Base-by-base conservation (phyloP, 2,888 invertebrate genomes). In the Caenorhabditis japonica region DNA sequence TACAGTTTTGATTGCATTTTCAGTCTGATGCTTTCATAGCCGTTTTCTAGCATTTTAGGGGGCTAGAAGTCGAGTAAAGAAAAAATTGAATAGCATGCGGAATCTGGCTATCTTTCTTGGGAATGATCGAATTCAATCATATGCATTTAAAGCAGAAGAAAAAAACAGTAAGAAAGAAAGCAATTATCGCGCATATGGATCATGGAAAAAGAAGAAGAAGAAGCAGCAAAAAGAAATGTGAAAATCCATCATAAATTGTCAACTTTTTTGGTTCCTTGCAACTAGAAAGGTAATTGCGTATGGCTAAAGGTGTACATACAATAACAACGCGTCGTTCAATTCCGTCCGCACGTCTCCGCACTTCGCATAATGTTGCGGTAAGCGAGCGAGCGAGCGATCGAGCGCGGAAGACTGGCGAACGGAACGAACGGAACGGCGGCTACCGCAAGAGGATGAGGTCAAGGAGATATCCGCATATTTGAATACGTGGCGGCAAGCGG, bases 341-440 rank as follows among this genome's bases (percentile, higher is more conserved):
- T 30, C 30, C 7, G 30, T 10, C n/a, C n/a, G n/a, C n/a, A n/a
- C n/a, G 53, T 15, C 10, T 19, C 27, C 53, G 46, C 53, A 15
- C 46, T 30, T 3, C 4, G 43, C 47, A 64, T 49, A 55, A 66
- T 66, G 66, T 66, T 66, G 66, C 66, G 66, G 66, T 66, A 66
- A 64, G 66, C 56, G 43, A 27, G 5, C 25, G 41, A 21, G n/a
- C 19, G 30, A 36, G 15, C 34, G 34, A 44, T 21, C 43, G 47
- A 25, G 41, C n/a, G n/a, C n/a, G n/a, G n/a, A n/a, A n/a, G n/a
- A n/a, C n/a, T n/a, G n/a, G n/a, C n/a, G n/a, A n/a, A n/a, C n/a
- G n/a, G n/a, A 55, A 56, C 64, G 64, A 47, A 49, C 41, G 64
- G 55, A 41, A 34, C 47, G 38, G 19, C 44, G 17, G 47, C 19